Percentiles rank a stretch among this genome's conserved stretches.
Evolutionary conservation across 2,888 invertebrate species (phyloP).

Genomic region (Chrysotoxum bicinctum): DNA sequence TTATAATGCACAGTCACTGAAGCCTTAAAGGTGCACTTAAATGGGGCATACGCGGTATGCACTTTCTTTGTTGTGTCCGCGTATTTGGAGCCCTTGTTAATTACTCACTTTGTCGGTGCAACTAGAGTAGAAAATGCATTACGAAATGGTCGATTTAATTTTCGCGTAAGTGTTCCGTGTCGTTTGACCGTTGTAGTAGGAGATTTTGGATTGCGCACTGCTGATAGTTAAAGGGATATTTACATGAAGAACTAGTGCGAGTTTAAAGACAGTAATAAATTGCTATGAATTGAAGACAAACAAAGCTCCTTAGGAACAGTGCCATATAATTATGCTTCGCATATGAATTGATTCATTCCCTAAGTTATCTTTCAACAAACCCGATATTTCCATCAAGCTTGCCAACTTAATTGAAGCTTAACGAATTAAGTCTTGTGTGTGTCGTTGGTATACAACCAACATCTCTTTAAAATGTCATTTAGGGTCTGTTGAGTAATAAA

Average conservation of each 20-base stretch:
- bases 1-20: constrained; percentile 22
- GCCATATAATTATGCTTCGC: not conserved
- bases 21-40: constrained; percentile 20
- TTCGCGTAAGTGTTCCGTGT: constrained; percentile 44
- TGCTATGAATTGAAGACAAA: not conserved
- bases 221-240: constrained; percentile 9
- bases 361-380: not conserved
- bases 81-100: constrained; percentile 44
- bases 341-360: no score
- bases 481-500: no score
- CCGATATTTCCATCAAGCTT: not conserved
- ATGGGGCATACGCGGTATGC: constrained; percentile 9
- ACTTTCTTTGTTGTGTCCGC: constrained; percentile 44
- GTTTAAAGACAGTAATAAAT: not conserved
- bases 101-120: constrained; percentile 56
- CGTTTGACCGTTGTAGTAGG: constrained; percentile 34
- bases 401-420: not conserved
- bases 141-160: constrained; percentile 50
- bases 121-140: constrained; percentile 58
- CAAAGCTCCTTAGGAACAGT: not conserved
- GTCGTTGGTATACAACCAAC: no score
- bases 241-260: not conserved
- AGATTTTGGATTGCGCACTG: not conserved
- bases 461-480: no score
- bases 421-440: not conserved